Evolutionary conservation across 2,888 invertebrate genomes (phyloP).

Genomic region (Euplexia lucipara): DNA sequence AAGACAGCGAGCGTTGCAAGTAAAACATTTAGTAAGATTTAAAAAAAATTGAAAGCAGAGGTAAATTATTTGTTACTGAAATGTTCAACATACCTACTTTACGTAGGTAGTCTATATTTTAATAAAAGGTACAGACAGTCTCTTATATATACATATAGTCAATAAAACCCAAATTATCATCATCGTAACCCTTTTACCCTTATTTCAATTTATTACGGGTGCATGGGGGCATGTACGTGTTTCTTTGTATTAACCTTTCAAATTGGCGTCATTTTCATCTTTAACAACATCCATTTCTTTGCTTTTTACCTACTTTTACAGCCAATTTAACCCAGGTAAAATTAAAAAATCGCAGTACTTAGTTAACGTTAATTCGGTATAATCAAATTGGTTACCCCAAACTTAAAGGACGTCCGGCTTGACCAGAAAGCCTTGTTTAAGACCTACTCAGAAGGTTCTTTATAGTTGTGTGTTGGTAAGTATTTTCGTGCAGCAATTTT

Average conservation of each 20-base stretch:
- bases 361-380: too few relatives aligned
- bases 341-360: not conserved
- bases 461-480: slow-evolving; percentile 48
- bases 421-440: slow-evolving; percentile 17
- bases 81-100: not conserved
- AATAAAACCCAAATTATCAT: not conserved
- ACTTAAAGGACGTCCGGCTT: not conserved
- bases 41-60: not conserved
- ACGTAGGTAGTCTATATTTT: not conserved
- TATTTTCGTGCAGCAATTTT: slow-evolving; percentile 64
- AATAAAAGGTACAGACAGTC: not conserved
- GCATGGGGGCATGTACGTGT: too few relatives aligned
- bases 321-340: not conserved
- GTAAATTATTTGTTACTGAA: not conserved
- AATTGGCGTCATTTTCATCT: too few relatives aligned
- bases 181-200: too few relatives aligned
- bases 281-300: too few relatives aligned
- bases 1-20: not conserved
- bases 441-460: not conserved
- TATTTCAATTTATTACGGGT: too few relatives aligned
- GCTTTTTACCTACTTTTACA: too few relatives aligned
- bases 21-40: not conserved
- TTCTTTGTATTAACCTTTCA: too few relatives aligned
- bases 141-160: too few relatives aligned
- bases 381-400: slow-evolving; percentile 2